Conservation (phyloP, 2,888 invertebrate species). For the Tricholauxania praeusta region DNA sequence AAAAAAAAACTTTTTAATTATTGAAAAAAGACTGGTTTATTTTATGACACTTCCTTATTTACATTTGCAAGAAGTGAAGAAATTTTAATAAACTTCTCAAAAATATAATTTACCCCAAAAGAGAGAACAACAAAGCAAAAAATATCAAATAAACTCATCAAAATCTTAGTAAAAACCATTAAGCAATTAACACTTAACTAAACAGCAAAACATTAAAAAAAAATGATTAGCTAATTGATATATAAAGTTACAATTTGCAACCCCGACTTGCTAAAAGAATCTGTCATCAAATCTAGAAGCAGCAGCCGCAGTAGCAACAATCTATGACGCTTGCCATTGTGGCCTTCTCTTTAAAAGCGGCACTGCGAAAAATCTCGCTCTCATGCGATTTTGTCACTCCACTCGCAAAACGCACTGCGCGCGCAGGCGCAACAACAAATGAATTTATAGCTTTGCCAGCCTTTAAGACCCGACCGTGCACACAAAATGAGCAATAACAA, state of each 20-base stretch:
- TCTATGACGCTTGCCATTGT: neutral
- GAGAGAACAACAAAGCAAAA: too few relatives aligned
- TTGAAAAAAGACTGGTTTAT: too few relatives aligned
- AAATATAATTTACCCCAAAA: too few relatives aligned
- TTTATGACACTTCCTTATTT: too few relatives aligned
- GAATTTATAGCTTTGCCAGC: conserved; percentile 5
- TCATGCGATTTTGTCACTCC: conserved; percentile 18
- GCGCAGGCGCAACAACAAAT: conserved; percentile 1
- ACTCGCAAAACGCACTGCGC: neutral
- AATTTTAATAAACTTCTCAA: too few relatives aligned
- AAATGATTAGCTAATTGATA: neutral
- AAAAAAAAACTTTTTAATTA: too few relatives aligned
- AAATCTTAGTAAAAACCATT: too few relatives aligned
- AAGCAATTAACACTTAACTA: neutral
- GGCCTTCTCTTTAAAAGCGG: neutral
- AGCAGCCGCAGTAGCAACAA: neutral
- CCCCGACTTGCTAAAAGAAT: neutral
- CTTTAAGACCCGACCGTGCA: too few relatives aligned
- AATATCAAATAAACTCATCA: too few relatives aligned
- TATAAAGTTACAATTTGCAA: neutral
- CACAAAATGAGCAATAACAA: too few relatives aligned
- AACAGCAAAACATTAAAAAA: neutral
- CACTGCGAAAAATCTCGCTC: neutral
- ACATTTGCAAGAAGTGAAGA: too few relatives aligned
- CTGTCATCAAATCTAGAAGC: neutral